These are phyloP conservation scores for Orthonevra nobilis DNA, from an alignment of 2,888 invertebrate species.

Conservation along the genomic window DNA sequence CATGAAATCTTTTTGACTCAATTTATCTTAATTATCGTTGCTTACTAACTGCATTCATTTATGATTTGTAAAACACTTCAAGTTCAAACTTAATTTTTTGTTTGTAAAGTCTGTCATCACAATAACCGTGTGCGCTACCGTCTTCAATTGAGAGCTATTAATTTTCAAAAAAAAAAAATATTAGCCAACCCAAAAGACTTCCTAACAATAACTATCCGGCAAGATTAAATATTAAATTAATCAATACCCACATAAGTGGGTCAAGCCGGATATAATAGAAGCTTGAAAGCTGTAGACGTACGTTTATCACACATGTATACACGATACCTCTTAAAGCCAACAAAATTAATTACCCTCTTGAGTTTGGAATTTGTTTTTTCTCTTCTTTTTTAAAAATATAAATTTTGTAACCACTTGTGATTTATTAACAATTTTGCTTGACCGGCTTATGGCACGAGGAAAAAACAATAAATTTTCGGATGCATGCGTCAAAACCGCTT, in stretches of 20 bases:
- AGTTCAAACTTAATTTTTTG: no score
- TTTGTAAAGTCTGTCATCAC: no score
- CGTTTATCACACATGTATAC: not conserved
- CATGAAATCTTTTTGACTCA: no score
- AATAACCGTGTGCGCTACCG: no score
- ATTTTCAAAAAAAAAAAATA: not conserved
- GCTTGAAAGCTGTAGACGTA: not conserved
- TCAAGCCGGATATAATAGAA: constrained; percentile 12
- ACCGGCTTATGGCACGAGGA: no score
- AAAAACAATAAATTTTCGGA: not conserved
- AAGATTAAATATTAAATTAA: not conserved
- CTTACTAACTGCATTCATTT: no score
- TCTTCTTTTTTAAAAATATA: not conserved
- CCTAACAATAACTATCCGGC: not conserved
- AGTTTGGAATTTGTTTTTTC: no score
- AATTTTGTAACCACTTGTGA: not conserved
- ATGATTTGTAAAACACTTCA: no score
- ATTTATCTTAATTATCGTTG: no score
- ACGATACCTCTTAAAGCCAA: not conserved
- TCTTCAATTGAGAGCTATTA: no score
- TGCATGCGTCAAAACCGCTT: not conserved
- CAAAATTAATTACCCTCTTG: constrained; percentile 5
- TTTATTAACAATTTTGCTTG: constrained; percentile 7
- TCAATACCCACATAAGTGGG: not conserved
- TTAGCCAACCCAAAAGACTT: not conserved